Evolutionary conservation across 2,888 invertebrate species (phyloP).

Genomic region (Drosophila trichaetosa): DNA sequence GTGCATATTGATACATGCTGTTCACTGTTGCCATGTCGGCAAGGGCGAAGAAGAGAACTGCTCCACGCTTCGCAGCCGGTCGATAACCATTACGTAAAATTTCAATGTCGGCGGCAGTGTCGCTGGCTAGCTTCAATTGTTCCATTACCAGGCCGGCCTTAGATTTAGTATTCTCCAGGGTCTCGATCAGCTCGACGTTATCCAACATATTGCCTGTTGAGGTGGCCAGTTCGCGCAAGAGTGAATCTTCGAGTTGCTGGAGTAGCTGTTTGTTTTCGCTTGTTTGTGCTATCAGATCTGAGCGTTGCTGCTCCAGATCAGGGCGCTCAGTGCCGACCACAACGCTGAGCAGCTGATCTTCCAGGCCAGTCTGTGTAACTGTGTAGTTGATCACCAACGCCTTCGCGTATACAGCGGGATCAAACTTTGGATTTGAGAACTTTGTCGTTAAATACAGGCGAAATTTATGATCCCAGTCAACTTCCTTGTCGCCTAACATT

Average conservation of each 20-base stretch:
- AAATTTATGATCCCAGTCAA: conserved; percentile 95
- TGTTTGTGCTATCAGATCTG: conserved; percentile 92
- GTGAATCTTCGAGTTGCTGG: conserved; percentile 93
- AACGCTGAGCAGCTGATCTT: conserved; percentile 95
- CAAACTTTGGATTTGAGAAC: conserved; percentile 93
- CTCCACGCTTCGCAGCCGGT: conserved; percentile 93
- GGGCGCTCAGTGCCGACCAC: conserved; percentile 94
- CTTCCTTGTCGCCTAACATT: conserved; percentile 94
- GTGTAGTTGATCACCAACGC: conserved; percentile 96
- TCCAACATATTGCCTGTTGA: conserved; percentile 97
- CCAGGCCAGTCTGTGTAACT: conserved; percentile 93
- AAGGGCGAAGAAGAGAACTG: conserved; percentile 95
- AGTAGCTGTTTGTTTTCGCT: conserved; percentile 94
- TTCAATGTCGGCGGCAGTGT: conserved; percentile 93
- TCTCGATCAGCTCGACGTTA: conserved; percentile 93
- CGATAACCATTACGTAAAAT: conserved; percentile 93
- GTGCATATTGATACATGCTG: conserved; percentile 96
- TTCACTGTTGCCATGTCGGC: conserved; percentile 95
- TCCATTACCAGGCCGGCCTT: conserved; percentile 93
- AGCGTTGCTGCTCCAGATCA: conserved; percentile 95
- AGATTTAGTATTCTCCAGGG: conserved; percentile 94
- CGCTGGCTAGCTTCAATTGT: conserved; percentile 91
- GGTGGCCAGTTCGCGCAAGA: conserved; percentile 93
- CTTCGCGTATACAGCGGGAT: conserved; percentile 94
- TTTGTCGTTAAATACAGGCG: conserved; percentile 96